phyloP scores from a whole-genome alignment of 2,797 vertebrate species.

The Atherinosoma microstoma region DNA sequence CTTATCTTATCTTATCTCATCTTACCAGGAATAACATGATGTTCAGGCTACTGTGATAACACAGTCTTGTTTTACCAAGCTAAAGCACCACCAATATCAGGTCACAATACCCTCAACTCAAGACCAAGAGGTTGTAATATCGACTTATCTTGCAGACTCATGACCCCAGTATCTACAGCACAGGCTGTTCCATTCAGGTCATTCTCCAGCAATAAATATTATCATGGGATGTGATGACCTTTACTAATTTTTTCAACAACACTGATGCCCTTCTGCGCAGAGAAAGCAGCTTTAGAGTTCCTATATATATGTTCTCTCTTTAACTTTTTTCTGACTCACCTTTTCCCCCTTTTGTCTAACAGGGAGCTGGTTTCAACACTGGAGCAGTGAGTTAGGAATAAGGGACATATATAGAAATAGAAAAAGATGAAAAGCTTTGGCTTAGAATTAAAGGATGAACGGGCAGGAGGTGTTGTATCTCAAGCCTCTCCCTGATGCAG shows the following conservation, averaged over 20 bases:
- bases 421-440: constrained; percentile 44
- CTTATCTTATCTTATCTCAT: no score
- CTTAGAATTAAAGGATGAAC: constrained; percentile 45
- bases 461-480: constrained; percentile 35
- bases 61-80: no score
- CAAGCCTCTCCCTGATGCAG: constrained; percentile 47
- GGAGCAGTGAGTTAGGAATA: constrained; percentile 24
- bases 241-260: background rate
- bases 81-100: no score
- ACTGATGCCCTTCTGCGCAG: background rate
- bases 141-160: no score
- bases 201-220: constrained; percentile 9
- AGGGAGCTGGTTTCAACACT: constrained; percentile 7
- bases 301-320: background rate
- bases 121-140: no score
- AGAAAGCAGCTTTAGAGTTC: constrained; percentile 4
- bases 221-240: background rate
- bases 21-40: no score
- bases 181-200: background rate
- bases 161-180: background rate
- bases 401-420: constrained; percentile 13
- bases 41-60: no score
- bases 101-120: no score
- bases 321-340: constrained; percentile 27
- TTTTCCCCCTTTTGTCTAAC: constrained; percentile 15